Evolutionary conservation across 1,140 invertebrate species (phyloP), one percentile per base, ranked within the genome.

Genomic region (Zaprionus lachaisei): DNA sequence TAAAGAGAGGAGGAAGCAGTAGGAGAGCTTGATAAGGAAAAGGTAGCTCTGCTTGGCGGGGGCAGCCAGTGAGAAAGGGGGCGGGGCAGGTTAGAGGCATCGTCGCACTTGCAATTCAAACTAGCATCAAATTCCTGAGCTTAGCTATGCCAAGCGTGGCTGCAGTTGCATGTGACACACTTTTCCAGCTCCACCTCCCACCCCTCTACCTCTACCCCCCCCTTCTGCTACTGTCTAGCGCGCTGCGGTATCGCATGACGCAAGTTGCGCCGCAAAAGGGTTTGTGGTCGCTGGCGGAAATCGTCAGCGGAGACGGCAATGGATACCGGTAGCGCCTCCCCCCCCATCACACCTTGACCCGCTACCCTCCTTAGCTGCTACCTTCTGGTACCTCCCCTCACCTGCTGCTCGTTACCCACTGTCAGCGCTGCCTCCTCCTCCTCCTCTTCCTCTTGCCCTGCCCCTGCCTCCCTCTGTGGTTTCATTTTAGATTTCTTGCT

Each of bases 91-190:
- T n/a, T 7, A 14, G 11, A 24, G 20, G 47, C 5, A 9, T 4
- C 12, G n/a, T 4, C 20, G 47, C 41, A 47, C 41, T 51, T 22
- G 47, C 47, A 24, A 5, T 5, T 1, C 11, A 51, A 51, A 51
- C 47, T 51, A 20, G 81, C 81, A 87, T 89, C 85, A 79, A 84
- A 89, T 87, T 84, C 81, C 81, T 76, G 65, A 54, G 65, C 70
- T 67, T 62, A 54, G 62, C 70, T 67, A 66, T 83, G 73, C 55
- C 69, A 72, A 84, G n/a, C n/a, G n/a, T n/a, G 70, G 64, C 63
- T 87, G 80, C 81, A 87, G 89, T 87, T 89, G 84, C 84, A 87
- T 89, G 74, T 87, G 84, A 87, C 84, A 87, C 84, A 87, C 84
- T 84, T 87, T 89, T 47, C 49, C 49, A 14, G 14, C 57, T 34